Conservation (phyloP, 2,888 invertebrate species). For the Drosophila mettleri region DNA sequence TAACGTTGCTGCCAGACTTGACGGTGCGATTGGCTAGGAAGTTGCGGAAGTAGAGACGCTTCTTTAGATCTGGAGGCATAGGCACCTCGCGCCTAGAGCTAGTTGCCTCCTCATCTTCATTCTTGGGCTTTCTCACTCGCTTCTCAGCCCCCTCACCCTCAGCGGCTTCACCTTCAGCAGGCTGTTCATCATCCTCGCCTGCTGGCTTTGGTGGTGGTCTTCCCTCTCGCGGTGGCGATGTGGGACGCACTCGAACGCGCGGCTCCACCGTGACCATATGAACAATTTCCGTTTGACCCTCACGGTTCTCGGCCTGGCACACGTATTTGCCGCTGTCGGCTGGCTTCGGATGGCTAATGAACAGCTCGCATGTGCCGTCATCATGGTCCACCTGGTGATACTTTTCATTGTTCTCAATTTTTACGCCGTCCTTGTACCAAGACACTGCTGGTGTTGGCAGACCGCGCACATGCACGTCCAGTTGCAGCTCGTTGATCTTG, state of each 20-base stretch:
- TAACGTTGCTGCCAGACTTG: constrained; percentile 90
- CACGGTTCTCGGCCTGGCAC: constrained; percentile 89
- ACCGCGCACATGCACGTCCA: constrained; percentile 92
- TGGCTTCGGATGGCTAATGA: constrained; percentile 88
- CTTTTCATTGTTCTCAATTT: constrained; percentile 87
- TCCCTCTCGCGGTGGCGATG: constrained; percentile 77
- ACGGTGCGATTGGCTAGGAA: constrained; percentile 91
- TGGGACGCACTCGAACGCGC: constrained; percentile 80
- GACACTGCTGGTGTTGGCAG: constrained; percentile 89
- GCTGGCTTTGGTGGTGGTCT: constrained; percentile 74
- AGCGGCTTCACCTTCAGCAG: constrained; percentile 60
- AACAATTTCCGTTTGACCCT: constrained; percentile 90
- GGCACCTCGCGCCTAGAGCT: constrained; percentile 81
- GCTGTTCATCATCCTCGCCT: constrained; percentile 66
- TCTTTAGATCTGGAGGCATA: constrained; percentile 86
- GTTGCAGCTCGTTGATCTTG: constrained; percentile 89
- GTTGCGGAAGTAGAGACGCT: constrained; percentile 88
- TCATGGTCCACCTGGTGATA: constrained; percentile 89
- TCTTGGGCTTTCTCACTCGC: constrained; percentile 76
- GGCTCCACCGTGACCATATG: constrained; percentile 90
- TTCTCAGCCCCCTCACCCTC: constrained; percentile 58
- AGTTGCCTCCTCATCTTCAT: constrained; percentile 71
- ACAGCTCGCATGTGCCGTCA: constrained; percentile 90
- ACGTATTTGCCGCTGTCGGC: constrained; percentile 86
- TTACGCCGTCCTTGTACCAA: constrained; percentile 91